Evolutionary conservation across 2,888 invertebrate genomes (phyloP), one percentile per base, ranked within the genome.

Genomic region (Napeogenes sylphis): DNA sequence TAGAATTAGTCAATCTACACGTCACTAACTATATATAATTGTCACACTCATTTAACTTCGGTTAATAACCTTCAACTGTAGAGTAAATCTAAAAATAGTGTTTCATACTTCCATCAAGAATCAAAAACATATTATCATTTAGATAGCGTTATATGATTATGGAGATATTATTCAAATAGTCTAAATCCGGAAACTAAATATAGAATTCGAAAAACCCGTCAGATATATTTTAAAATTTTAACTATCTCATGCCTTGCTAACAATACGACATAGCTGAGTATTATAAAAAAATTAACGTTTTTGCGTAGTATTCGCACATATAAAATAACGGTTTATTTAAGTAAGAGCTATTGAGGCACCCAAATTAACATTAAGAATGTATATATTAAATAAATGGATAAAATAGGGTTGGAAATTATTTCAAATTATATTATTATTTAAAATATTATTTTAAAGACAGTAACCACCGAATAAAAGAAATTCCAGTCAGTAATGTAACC

Each of bases 231-330:
- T 61, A 60, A 53, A 60, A 56, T 60, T 56, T 59, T 54, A 46
- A 54, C 57, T 64, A 62, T 56, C 63, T 61, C 64, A 55, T 60
- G 55, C 64, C 51, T 64, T 51, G 58, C 64, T 64, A 58, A 66
- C 62, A 64, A 47, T 62, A 57, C 62, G 46, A 61, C 53, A 63
- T 81, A 84, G 77, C 84, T 81, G 84, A 84, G 82, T 79, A 82
- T 75, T 73, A 68, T 72, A 75, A 75, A 81, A 82, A 79, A 73
- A 71, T 61, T 73, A 72, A 73, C 76, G 73, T 69, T 81, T 81
- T 83, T 83, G 80, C 76, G 72, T 68, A 70, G 64, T 69, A 71
- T 77, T 61, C 65, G 75, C 79, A 76, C 78, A 78, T 75, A 77
- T 72, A 73, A 68, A 68, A 64, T 80, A 84, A 84, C 84, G 82